Evolutionary conservation across 2,113 vertebrate genomes (phyloP), one percentile per base, ranked within the genome.

Genomic region (Colistium nudipinnis): DNA sequence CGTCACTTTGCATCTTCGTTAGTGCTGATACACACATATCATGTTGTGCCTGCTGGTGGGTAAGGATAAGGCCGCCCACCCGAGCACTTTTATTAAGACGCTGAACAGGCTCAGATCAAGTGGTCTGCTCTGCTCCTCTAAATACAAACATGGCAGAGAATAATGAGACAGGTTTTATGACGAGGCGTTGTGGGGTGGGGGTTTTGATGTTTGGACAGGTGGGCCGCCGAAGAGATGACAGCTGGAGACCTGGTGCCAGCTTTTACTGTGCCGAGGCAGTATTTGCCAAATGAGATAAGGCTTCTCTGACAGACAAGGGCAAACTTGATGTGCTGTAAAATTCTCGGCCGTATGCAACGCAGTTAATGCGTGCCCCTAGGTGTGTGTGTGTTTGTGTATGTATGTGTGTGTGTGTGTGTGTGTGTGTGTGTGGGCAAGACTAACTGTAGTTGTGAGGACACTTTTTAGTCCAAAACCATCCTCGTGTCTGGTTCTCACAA

Each of bases 241-340:
- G 82, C 77, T 78, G 70, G 77, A 66, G 52, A 73, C 65, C 12
- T 74, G 52, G 41, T 76, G 86, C 56, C 68, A 75, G 53, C 56
- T 27, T 28, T 51, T 74, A n/a, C 67, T 68, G 74, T 70, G 62
- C 74, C 51, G 56, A 88, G 74, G 67, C 53, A 30, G 67, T 72
- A 76, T 87, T 88, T 87, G 68, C 68, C 44, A 66, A 75, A 59
- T 27, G 67, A 86, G 83, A 84, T 89, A 84, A 89, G 74, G 80
- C 63, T 86, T 85, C 19, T 78, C 49, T 82, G 85, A 80, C 80
- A 86, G 83, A 69, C 74, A 67, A 71, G 74, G 71, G 68, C 51
- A 64, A 54, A 33, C 22, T 28, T 70, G 62, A 75, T 81, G 78
- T 62, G 53, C 56, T 35, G 10, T 39, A 70, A n/a, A 41, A 20